Evolutionary conservation across 2,888 invertebrate genomes (phyloP).

Genomic region (Arrhopalites spinosus): DNA sequence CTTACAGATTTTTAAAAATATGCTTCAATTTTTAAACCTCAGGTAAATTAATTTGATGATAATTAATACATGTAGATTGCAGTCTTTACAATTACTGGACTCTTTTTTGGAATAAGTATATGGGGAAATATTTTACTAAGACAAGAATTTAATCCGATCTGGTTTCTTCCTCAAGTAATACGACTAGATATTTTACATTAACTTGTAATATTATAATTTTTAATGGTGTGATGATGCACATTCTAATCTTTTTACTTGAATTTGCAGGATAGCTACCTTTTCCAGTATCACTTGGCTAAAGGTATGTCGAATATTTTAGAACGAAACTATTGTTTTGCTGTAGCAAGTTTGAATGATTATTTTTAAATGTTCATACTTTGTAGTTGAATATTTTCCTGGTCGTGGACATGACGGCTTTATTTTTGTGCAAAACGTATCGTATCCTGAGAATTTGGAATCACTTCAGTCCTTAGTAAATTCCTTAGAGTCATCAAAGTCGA

Average conservation of each 20-base stretch:
- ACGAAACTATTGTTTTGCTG: too few species aligned
- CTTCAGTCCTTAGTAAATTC: conserved; percentile 43
- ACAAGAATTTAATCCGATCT: conserved; percentile 60
- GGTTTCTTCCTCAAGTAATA: conserved; percentile 59
- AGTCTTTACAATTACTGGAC: conserved; percentile 57
- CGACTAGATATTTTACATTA: too few species aligned
- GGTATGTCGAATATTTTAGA: too few species aligned
- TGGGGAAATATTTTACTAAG: conserved; percentile 59
- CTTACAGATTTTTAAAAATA: too few species aligned
- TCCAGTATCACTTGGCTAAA: conserved; percentile 56
- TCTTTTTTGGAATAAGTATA: conserved; percentile 57
- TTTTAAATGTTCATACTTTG: too few species aligned
- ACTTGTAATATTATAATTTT: too few species aligned
- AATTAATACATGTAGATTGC: conserved; percentile 54
- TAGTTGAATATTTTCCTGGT: conserved; percentile 59
- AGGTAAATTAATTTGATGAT: neutral
- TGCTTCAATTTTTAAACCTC: too few species aligned
- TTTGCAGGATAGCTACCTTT: conserved; percentile 58
- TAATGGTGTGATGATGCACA: too few species aligned
- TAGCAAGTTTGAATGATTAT: too few species aligned
- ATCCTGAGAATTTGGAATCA: conserved; percentile 41
- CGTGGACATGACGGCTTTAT: conserved; percentile 57
- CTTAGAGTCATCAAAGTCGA: conserved; percentile 36
- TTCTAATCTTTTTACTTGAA: neutral
- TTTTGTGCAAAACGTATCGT: conserved; percentile 41